Base-by-base conservation (phyloP, 2,113 vertebrate genomes). In the Dipodomys stephensi region DNA sequence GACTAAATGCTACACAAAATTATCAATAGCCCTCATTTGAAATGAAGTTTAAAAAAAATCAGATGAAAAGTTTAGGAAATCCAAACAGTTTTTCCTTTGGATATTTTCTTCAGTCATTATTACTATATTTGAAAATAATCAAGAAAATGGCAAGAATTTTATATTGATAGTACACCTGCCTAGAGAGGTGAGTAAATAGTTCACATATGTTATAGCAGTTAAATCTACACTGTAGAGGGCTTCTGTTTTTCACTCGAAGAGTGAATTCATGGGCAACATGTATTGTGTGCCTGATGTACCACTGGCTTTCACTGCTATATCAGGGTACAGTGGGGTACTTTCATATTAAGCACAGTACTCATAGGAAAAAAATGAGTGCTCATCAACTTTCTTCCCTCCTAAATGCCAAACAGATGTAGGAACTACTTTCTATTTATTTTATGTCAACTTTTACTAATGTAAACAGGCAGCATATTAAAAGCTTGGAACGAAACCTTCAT, bases 41-140 rank as follows among this genome's bases (percentile, higher is more conserved):
- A 90, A 76, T 79, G 87, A 83, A 83, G 87, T 35, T 90, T 80
- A 57, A 88, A 80, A 85, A n/a, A 91, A 90, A 86, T n/a, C 6
- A 76, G 18, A 86, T 71, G 25, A 90, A 62, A n/a, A 30, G 19
- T 78, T 93, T 25, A 80, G 71, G 91, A 80, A 95, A 90, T 30
- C 10, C 16, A 82, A 85, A n/a, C 23, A 83, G 85, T 57, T 7
- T 84, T 84, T 77, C 6, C 20, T 72, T 83, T 74, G 60, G 49
- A 39, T 68, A 74, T 8, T 91, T 88, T 87, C 32, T 80, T 95
- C 46, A 89, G 44, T 87, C 19, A 35, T 30, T 68, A 92, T 60
- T 82, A 49, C 12, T 49, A 86, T 79, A 89, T 60, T 93, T 84
- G 30, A 74, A 89, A 92, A 76, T 64, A 60, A 90, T 65, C 15